These are phyloP conservation scores for Apodemus agrarius DNA, from an alignment of 2,797 vertebrate species.

Conservation along the genomic window DNA sequence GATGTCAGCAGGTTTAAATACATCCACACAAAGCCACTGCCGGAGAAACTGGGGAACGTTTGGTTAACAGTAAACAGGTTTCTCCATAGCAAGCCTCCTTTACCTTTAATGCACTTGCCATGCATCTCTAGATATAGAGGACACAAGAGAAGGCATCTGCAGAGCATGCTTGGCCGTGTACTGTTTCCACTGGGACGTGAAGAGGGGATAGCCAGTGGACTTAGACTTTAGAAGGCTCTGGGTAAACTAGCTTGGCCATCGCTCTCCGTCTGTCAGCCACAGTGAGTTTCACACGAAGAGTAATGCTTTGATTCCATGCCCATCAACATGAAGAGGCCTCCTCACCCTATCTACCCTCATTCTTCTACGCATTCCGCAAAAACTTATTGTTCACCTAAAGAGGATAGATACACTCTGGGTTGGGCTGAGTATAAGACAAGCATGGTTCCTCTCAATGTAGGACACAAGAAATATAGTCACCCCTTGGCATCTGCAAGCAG, in stretches of 20 bases:
- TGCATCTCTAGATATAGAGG: not conserved
- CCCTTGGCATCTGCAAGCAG: not conserved
- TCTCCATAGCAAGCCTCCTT: not conserved
- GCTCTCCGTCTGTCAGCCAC: not conserved
- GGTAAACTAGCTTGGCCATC: not conserved
- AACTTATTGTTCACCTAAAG: constrained; percentile 2
- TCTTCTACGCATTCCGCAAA: not conserved
- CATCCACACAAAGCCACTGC: not conserved
- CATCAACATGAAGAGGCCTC: not conserved
- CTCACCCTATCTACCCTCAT: not conserved
- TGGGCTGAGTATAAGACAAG: not conserved
- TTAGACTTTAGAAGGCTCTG: not conserved
- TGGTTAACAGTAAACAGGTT: not conserved
- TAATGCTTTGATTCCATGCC: not conserved
- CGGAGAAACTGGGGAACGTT: not conserved
- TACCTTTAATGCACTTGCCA: not conserved
- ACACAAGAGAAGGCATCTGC: not conserved
- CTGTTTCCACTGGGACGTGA: not conserved
- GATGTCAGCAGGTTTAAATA: not conserved
- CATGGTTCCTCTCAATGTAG: not conserved
- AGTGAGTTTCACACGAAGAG: not conserved
- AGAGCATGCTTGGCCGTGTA: not conserved
- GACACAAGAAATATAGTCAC: not conserved
- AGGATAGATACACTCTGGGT: not conserved
- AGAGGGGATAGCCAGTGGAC: not conserved